Evolutionary conservation across 2,888 invertebrate species (phyloP), one percentile per base, ranked within the genome.

Genomic region (Lochmaea capreae): DNA sequence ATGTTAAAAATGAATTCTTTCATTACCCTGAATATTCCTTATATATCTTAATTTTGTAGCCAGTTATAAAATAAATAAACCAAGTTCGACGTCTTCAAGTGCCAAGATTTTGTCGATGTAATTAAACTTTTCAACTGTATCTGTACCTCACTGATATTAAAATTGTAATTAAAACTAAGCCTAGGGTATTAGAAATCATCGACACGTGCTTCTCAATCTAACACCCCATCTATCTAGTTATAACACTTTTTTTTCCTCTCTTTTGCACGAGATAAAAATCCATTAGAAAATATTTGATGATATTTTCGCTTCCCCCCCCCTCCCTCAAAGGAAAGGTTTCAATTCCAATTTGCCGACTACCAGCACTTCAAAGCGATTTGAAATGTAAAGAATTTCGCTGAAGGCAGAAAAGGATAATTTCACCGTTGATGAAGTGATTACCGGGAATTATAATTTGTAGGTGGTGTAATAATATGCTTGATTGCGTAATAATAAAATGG

Each of bases 401-500:
- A 49, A 61, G 52, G 43, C 68, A 68, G 62, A 46, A 46, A 49
- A 59, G 62, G 68, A 62, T 52, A 18, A 62, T 68, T 61, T 62
- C 61, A 52, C 18, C 61, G 61, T 68, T 62, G 68, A 68, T 39
- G 68, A 68, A 59, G 68, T 68, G 68, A 68, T 68, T 68, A 62
- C 61, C 5, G 61, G 62, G 57, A 68, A 52, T 68, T 61, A 68
- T 39, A 62, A 49, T 39, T 68, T 62, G 67, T 58, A 62, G 62
- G 33, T 59, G 59, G 46, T 16, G 59, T 11, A 39, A 62, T 62
- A 12, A 68, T 62, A 39, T n/a, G 39, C 26, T 52, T 62, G 68
- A 68, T 62, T 68, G 68, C 61, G 68, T 68, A 33, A 68, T 62
- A 12, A 62, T 49, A 46, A 67, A 58, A 16, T 14, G 57, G 39